phyloP scores from a whole-genome alignment of 2,113 vertebrate species.

The Neopipo cinnamomea region DNA sequence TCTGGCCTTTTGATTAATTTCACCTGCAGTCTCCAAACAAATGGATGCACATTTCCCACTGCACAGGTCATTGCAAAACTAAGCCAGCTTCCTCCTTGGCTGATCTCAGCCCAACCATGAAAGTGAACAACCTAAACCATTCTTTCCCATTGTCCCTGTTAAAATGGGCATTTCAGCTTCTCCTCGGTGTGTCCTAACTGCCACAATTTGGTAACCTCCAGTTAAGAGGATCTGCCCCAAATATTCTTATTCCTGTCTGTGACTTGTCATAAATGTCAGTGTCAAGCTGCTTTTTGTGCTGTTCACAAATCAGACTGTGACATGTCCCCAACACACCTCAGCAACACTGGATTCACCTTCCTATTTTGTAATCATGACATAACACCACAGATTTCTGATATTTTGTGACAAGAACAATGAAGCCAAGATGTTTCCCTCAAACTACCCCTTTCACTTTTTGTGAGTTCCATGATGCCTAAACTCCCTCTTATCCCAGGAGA shows the following conservation, averaged over 20 bases:
- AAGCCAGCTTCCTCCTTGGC: background rate
- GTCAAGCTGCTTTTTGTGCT: background rate
- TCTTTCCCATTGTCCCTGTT: background rate
- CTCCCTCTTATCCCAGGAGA: background rate
- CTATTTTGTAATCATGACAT: background rate
- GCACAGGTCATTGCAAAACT: background rate
- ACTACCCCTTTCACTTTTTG: background rate
- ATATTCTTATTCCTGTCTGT: background rate
- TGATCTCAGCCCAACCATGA: background rate
- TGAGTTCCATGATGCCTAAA: background rate
- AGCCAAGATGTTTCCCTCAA: background rate
- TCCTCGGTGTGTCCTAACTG: background rate
- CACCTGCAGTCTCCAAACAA: background rate
- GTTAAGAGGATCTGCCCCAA: background rate
- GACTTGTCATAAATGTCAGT: background rate
- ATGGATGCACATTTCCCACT: background rate
- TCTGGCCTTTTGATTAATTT: background rate
- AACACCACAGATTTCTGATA: background rate
- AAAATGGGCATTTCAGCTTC: background rate
- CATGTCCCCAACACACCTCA: rapidly evolving
- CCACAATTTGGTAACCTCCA: background rate
- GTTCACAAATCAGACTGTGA: background rate
- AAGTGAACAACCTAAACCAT: background rate
- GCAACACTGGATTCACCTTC: background rate
- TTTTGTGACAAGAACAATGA: background rate